A percentile compares a stretch with the other conserved stretches of the same genome.
These are phyloP conservation scores for Drosophila leonis DNA, from an alignment of 2,888 invertebrate species.

Conservation along the genomic window DNA sequence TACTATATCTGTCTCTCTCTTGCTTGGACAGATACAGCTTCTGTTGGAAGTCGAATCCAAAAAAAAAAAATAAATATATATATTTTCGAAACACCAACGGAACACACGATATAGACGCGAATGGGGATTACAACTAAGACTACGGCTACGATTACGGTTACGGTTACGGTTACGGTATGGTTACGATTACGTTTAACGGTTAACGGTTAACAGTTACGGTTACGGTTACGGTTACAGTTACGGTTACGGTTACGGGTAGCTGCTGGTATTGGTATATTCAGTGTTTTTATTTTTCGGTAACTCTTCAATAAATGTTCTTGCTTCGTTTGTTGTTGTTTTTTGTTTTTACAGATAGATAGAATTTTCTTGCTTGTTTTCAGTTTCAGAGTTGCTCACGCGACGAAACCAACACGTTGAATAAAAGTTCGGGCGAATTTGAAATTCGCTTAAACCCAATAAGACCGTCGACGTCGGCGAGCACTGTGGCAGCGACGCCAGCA, in stretches of 20 bases:
- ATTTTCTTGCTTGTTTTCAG: constrained; percentile 49
- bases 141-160: constrained; percentile 5
- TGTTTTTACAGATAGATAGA: constrained; percentile 17
- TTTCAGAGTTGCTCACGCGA: constrained; percentile 78
- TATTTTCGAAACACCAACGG: constrained; percentile 34
- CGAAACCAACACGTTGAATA: constrained; percentile 79
- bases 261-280: constrained; percentile 27
- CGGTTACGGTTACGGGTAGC: constrained; percentile 19
- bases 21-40: constrained; percentile 19
- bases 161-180: constrained; percentile 10
- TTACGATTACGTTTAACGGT: constrained; percentile 13
- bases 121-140: constrained; percentile 19
- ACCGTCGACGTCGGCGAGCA: constrained; percentile 56
- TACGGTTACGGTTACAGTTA: constrained; percentile 15
- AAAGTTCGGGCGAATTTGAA: constrained; percentile 77
- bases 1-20: background rate
- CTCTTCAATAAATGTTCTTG: constrained; percentile 43
- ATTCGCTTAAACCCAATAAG: constrained; percentile 80
- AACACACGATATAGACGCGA: constrained; percentile 33
- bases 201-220: constrained; percentile 14
- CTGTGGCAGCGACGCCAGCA: constrained; percentile 18
- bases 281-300: constrained; percentile 31
- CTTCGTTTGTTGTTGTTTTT: constrained; percentile 20
- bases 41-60: constrained; percentile 35
- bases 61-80: constrained; percentile 14